phyloP scores from a whole-genome alignment of 1,140 invertebrate genomes.

The Asbolus verrucosus region DNA sequence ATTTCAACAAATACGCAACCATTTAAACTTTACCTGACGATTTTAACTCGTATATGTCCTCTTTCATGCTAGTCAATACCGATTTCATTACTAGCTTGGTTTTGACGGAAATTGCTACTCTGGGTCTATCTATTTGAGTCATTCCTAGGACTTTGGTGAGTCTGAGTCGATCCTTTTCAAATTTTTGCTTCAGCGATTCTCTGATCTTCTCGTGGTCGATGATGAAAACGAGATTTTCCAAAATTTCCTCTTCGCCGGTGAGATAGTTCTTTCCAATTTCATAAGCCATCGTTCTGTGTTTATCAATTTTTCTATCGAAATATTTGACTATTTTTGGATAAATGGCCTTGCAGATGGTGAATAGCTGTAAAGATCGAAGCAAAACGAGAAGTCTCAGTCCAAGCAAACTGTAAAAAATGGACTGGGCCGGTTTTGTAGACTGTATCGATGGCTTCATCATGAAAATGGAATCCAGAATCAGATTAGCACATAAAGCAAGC shows the following conservation, averaged over 20 bases:
- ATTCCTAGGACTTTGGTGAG: conserved; percentile 65
- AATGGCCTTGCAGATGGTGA: too few species aligned
- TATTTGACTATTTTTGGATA: too few species aligned
- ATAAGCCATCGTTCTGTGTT: background rate
- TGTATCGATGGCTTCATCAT: too few species aligned
- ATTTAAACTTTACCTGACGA: conserved; percentile 26
- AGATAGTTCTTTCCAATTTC: conserved; percentile 66
- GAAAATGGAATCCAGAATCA: too few species aligned
- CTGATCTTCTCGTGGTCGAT: conserved; percentile 68
- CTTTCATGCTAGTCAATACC: conserved; percentile 64
- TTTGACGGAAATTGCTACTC: conserved; percentile 67
- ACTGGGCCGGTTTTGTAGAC: too few species aligned
- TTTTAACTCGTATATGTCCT: conserved; percentile 47
- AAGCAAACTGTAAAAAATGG: too few species aligned
- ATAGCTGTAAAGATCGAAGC: too few species aligned
- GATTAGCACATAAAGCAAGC: too few species aligned
- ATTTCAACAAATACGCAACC: too few species aligned
- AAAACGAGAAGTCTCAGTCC: too few species aligned
- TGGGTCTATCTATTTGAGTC: conserved; percentile 64
- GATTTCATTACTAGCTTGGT: conserved; percentile 66
- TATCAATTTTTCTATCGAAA: background rate
- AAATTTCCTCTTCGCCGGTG: conserved; percentile 70
- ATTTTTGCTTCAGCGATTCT: conserved; percentile 58
- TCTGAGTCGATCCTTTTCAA: conserved; percentile 53
- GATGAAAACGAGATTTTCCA: conserved; percentile 69